These are phyloP conservation scores for Lymantria monacha DNA, from an alignment of 2,888 invertebrate species.

Conservation along the genomic window DNA sequence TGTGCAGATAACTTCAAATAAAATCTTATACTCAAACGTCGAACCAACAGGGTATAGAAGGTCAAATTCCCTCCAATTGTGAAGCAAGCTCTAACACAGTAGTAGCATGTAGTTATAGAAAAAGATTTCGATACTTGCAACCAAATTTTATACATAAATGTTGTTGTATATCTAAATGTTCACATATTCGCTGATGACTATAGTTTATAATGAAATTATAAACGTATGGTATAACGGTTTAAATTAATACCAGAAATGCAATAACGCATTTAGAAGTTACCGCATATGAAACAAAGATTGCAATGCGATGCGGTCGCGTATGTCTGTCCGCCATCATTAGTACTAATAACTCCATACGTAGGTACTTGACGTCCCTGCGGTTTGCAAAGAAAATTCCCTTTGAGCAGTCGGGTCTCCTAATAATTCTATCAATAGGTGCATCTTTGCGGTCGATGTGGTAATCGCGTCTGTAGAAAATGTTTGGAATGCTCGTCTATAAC, in stretches of 20 bases:
- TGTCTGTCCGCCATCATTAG: slow-evolving; percentile 64
- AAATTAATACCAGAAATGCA: not conserved
- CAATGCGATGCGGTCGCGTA: slow-evolving; percentile 54
- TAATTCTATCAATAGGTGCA: slow-evolving; percentile 74
- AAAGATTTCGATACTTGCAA: too few relatives aligned
- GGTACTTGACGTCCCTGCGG: slow-evolving; percentile 62
- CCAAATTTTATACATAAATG: too few relatives aligned
- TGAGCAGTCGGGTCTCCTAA: slow-evolving; percentile 53
- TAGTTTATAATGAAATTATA: not conserved
- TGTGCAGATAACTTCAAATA: too few relatives aligned
- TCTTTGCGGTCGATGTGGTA: slow-evolving; percentile 68
- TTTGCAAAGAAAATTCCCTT: slow-evolving; percentile 57
- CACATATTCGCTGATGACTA: too few relatives aligned
- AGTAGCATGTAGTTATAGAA: too few relatives aligned
- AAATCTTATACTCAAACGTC: too few relatives aligned
- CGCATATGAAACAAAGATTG: slow-evolving; percentile 49
- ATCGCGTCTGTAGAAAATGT: slow-evolving; percentile 55
- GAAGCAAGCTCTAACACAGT: too few relatives aligned
- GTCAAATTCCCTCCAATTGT: too few relatives aligned
- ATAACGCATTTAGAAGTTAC: slow-evolving; percentile 10
- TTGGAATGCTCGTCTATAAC: slow-evolving; percentile 48
- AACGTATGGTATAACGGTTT: not conserved
- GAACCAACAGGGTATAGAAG: too few relatives aligned
- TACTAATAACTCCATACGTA: slow-evolving; percentile 70
- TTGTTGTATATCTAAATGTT: too few relatives aligned